These are phyloP conservation scores for Plagiodera versicolora DNA, from an alignment of 2,888 invertebrate genomes.

Conservation along the genomic window DNA sequence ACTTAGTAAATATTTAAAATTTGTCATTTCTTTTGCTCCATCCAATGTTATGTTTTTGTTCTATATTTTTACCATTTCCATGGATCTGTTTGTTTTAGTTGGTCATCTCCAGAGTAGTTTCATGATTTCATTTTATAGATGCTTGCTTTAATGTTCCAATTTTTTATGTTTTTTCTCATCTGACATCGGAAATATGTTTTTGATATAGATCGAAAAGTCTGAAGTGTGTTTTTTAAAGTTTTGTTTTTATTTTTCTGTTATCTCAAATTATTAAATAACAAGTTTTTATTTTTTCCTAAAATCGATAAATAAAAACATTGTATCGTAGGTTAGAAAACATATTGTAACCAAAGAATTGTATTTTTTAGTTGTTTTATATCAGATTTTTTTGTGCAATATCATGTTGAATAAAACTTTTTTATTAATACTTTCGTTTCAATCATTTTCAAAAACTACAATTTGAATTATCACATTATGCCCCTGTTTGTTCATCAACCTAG, in stretches of 20 bases:
- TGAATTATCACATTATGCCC: no score
- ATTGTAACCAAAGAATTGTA: constrained; percentile 1
- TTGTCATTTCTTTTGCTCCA: not conserved
- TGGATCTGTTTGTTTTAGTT: constrained; percentile 6
- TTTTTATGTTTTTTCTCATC: not conserved
- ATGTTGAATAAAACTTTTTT: constrained; percentile 4
- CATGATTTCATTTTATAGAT: constrained; percentile 2
- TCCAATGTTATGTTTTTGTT: constrained; percentile 4
- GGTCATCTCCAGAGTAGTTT: constrained; percentile 6
- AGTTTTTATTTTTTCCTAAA: no score
- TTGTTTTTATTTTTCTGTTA: not conserved
- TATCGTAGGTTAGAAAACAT: not conserved
- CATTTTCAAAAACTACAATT: no score
- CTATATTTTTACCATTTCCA: constrained; percentile 3
- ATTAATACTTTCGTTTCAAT: constrained; percentile 6
- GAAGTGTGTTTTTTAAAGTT: not conserved
- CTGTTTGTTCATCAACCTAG: no score
- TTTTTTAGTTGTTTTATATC: constrained; percentile 1
- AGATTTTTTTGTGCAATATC: constrained; percentile 2
- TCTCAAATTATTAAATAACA: no score
- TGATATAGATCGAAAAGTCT: not conserved
- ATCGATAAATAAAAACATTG: no score
- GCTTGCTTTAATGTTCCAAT: not conserved
- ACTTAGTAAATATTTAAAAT: not conserved
- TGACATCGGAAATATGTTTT: constrained; percentile 2